phyloP scores from a whole-genome alignment of 2,888 invertebrate genomes.

The Thelaira solivaga region DNA sequence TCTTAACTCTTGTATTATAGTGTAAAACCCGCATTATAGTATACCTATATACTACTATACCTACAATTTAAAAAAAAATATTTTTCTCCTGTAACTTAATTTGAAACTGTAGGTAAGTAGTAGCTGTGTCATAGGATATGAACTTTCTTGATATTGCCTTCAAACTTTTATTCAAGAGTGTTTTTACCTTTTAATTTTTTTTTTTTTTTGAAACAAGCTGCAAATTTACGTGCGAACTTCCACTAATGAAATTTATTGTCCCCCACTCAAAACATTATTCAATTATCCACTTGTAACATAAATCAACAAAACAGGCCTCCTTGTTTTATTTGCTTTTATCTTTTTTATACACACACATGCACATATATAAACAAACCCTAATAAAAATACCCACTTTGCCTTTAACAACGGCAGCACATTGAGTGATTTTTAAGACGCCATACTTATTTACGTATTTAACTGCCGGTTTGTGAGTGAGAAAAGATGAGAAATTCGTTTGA shows the following conservation, averaged over 20 bases:
- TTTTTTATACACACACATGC: not conserved
- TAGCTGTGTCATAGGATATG: too few relatives aligned
- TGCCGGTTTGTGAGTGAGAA: not conserved
- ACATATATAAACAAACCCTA: slow-evolving; percentile 60
- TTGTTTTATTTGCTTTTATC: slow-evolving; percentile 12
- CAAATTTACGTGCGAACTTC: slow-evolving; percentile 65
- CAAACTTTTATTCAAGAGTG: not conserved
- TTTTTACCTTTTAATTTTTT: not conserved
- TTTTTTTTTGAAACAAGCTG: slow-evolving; percentile 37
- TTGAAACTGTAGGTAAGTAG: too few relatives aligned
- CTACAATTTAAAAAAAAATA: too few relatives aligned
- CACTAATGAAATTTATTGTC: slow-evolving; percentile 73
- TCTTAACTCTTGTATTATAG: too few relatives aligned
- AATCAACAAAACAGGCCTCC: slow-evolving; percentile 55
- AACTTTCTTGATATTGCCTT: not conserved
- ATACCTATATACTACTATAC: too few relatives aligned
- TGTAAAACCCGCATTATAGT: too few relatives aligned
- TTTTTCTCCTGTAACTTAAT: too few relatives aligned
- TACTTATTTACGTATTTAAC: slow-evolving; percentile 48
- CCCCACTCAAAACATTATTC: slow-evolving; percentile 72
- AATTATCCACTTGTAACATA: slow-evolving; percentile 70
- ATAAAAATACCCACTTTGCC: slow-evolving; percentile 30
- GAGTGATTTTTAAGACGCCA: slow-evolving; percentile 56
- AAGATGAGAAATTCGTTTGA: slow-evolving; percentile 3
- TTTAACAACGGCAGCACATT: slow-evolving; percentile 56